Percentiles rank a stretch among this genome's conserved stretches.
These are phyloP conservation scores for Chironomus striatipennis DNA, from an alignment of 1,140 invertebrate species.

Conservation along the genomic window DNA sequence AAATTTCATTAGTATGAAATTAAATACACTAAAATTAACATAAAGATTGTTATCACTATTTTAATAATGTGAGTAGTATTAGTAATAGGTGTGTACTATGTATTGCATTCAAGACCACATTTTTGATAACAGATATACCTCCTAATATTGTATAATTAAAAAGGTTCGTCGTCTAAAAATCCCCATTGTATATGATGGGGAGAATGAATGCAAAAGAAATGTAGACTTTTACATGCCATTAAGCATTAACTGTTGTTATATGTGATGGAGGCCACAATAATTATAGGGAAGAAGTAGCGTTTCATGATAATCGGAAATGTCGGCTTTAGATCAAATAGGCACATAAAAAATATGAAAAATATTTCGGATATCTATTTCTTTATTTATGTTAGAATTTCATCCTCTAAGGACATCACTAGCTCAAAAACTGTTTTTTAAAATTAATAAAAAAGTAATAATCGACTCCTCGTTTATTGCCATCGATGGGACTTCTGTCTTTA, in stretches of 20 bases:
- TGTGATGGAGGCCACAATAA: slow-evolving; percentile 10
- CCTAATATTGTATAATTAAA: slow-evolving; percentile 10
- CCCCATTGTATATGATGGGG: too few species aligned
- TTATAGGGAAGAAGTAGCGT: slow-evolving; percentile 20
- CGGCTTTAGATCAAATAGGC: background rate
- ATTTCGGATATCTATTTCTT: too few species aligned
- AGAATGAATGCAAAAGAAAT: background rate
- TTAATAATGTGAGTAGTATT: background rate
- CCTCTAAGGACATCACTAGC: background rate
- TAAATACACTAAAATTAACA: background rate
- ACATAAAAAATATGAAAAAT: background rate
- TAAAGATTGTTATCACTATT: background rate
- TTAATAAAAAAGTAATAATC: background rate
- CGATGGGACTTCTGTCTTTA: slow-evolving; percentile 6
- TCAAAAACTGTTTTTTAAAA: background rate
- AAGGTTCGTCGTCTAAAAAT: background rate
- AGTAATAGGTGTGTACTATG: background rate
- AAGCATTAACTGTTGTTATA: slow-evolving; percentile 15
- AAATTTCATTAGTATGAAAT: background rate
- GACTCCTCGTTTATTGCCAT: background rate
- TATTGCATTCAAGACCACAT: too few species aligned
- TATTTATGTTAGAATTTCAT: background rate
- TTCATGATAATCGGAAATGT: slow-evolving; percentile 18
- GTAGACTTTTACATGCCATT: slow-evolving; percentile 1
- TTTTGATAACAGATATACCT: slow-evolving; percentile 2